Percentiles rank a stretch among this genome's conserved stretches.
Conservation (phyloP, 2,888 invertebrate genomes). For the Syrphus vitripennis region DNA sequence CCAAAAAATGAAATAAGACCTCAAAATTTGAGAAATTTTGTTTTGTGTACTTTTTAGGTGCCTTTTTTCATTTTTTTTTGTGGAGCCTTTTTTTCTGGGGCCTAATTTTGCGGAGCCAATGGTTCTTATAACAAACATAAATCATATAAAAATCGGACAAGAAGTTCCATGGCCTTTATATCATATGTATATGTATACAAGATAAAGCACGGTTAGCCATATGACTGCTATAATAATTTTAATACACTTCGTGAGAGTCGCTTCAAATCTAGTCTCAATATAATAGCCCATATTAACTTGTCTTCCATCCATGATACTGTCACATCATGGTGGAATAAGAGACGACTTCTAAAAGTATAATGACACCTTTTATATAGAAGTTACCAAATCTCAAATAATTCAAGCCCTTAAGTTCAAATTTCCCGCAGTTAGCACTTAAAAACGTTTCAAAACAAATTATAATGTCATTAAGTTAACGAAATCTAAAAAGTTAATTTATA, state of each 20-base stretch:
- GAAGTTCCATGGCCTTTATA: too few species aligned
- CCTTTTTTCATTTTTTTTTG: too few species aligned
- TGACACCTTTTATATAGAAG: not conserved
- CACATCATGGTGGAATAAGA: not conserved
- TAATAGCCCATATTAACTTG: not conserved
- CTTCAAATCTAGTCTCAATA: not conserved
- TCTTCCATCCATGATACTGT: too few species aligned
- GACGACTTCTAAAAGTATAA: not conserved
- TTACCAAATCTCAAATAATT: not conserved
- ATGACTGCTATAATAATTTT: not conserved
- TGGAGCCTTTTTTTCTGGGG: too few species aligned
- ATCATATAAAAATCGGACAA: too few species aligned
- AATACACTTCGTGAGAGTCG: not conserved
- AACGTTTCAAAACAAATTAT: slow-evolving; percentile 16
- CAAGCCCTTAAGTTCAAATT: slow-evolving; percentile 4
- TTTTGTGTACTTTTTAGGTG: too few species aligned
- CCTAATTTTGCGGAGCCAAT: too few species aligned
- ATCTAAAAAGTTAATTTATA: slow-evolving; percentile 3
- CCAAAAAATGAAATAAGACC: too few species aligned
- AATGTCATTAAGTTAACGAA: slow-evolving; percentile 21
- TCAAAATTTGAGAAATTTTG: too few species aligned
- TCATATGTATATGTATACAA: too few species aligned
- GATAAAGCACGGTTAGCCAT: not conserved
- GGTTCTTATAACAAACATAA: too few species aligned
- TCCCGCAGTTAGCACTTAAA: not conserved